Evolutionary conservation across 2,888 invertebrate species (phyloP).

Genomic region (Lasioglossum malachurum): DNA sequence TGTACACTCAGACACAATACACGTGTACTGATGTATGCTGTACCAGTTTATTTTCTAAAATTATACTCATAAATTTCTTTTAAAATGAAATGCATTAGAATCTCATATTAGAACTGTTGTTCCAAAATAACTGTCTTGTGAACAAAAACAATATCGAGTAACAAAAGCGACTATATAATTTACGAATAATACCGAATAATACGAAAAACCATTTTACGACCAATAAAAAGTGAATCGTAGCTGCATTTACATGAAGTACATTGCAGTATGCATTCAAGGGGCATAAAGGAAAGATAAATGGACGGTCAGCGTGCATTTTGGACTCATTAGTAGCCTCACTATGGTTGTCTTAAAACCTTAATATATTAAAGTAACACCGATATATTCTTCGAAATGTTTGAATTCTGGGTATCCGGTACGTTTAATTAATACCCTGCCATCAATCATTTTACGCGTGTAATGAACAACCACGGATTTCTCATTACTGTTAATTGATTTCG

Average conservation of each 20-base stretch:
- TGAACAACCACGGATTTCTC: constrained; percentile 54
- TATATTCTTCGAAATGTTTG: not conserved
- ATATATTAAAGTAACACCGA: not conserved
- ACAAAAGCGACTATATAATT: not conserved
- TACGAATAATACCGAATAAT: not conserved
- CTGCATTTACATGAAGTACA: not conserved
- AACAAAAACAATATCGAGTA: not conserved
- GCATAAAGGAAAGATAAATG: not conserved
- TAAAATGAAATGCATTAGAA: not conserved
- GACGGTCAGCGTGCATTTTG: not conserved
- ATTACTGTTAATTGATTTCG: constrained; percentile 60
- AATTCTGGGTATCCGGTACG: constrained; percentile 3
- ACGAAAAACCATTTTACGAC: not conserved
- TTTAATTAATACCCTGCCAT: constrained; percentile 40
- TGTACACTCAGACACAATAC: no score
- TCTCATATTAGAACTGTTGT: not conserved
- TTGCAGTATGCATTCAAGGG: not conserved
- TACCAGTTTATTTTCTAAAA: no score
- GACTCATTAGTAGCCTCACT: not conserved
- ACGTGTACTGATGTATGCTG: no score
- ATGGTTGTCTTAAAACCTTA: not conserved
- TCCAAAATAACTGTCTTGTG: not conserved
- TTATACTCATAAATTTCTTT: no score
- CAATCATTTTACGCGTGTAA: constrained; percentile 57
- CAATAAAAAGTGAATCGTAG: not conserved